Conservation (phyloP, 2,797 vertebrate genomes). For the Channa striata region DNA sequence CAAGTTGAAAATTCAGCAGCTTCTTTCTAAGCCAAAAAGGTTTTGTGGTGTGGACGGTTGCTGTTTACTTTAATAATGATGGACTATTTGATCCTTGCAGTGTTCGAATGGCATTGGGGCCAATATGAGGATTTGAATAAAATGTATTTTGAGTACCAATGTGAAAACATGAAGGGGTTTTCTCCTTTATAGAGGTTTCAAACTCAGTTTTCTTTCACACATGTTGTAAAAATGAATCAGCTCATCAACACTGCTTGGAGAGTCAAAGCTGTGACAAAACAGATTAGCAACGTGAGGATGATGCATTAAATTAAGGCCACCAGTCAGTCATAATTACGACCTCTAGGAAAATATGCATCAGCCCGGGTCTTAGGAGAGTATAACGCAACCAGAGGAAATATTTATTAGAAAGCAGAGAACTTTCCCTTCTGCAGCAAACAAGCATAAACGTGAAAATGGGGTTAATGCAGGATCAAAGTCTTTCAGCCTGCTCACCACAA, state of each 20-base stretch:
- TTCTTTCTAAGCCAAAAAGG: neutral
- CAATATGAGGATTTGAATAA: no score
- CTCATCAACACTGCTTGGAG: slow-evolving; percentile 12
- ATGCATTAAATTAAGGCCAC: slow-evolving; percentile 30
- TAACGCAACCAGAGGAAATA: slow-evolving; percentile 4
- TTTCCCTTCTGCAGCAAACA: slow-evolving; percentile 14
- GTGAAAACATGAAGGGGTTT: neutral
- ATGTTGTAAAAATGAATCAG: neutral
- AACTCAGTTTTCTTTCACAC: neutral
- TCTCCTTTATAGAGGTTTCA: neutral
- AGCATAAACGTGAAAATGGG: slow-evolving; percentile 27
- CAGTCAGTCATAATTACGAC: slow-evolving; percentile 36
- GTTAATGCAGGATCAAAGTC: slow-evolving; percentile 47
- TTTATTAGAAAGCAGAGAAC: slow-evolving; percentile 34
- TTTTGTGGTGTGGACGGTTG: neutral
- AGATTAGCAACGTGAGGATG: slow-evolving; percentile 14
- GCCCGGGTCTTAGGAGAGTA: neutral
- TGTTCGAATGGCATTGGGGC: neutral
- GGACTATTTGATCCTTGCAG: neutral
- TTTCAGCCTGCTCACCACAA: slow-evolving; percentile 17
- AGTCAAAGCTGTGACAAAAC: slow-evolving; percentile 32
- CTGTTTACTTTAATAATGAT: no score
- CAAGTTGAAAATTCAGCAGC: neutral
- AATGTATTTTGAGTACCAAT: neutral
- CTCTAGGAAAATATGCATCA: slow-evolving; percentile 20